Base-by-base conservation (phyloP, 2,888 invertebrate species). In the Scrobipalpa atriplicella region DNA sequence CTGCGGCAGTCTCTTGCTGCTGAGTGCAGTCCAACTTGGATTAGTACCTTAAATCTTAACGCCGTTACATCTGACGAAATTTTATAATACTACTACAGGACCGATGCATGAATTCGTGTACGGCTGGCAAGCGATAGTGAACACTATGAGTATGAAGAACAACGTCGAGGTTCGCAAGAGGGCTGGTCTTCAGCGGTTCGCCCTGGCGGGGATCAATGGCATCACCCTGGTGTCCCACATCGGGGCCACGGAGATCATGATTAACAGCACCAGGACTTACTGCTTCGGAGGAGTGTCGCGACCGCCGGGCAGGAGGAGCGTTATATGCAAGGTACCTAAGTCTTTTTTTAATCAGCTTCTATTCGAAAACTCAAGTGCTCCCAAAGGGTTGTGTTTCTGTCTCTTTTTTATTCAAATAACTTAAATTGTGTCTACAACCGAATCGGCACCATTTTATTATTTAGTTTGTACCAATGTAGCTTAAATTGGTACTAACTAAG, bases 71-170 rank as follows among this genome's bases (percentile, higher is more conserved):
- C 16, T n/a, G 38, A 11, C 41, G 1, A 16, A n/a, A 5, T 29
- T 29, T 29, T 29, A 29, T 29, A 19, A 11, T 54, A 11, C 19
- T 51, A 8, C 51, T 13, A 39, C 71, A 92, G 92, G 92, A 62
- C 92, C 92, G 8, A 90, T 92, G 90, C 92, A 92, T 71, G 92
- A 92, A 68, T 92, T 92, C 71, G 92, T 92, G 7, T 92, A 92
- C 72, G 92, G 92, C 0, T 92, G 91, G 92, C 92, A 92, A 78
- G 89, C 92, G 36, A 90, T 92, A 70, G 90, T 91, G n/a, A 92
- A 92, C 73, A 91, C 92, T 1, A 91, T 92, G 91, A 91, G 91
- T 66, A 90, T 90, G 91, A 92, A 92, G 74, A 92, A 92, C 68
- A 92, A 92, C 73, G 92, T 92, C 0, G 92, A 92, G 69, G 91